Base-by-base conservation (phyloP, 2,888 invertebrate genomes). In the Neoaliturus tenellus region DNA sequence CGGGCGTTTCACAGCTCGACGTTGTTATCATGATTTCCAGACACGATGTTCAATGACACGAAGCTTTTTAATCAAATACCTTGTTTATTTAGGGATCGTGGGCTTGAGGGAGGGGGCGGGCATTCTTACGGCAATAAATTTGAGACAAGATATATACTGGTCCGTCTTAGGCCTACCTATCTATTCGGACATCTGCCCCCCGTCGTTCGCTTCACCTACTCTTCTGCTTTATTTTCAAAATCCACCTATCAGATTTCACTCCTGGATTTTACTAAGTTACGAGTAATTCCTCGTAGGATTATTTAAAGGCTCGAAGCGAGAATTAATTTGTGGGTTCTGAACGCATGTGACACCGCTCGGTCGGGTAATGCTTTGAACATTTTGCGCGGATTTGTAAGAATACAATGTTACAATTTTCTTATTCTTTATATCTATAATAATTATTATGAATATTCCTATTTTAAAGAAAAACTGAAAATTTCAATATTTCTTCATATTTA, bases 151-250 rank as follows among this genome's bases (percentile, higher is more conserved):
- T 84, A 81, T 81, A 81, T 81, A 73, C 73, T 55, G 62, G 78
- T 67, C 58, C 78, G 78, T 78, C 83, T 82, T 78, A 81, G 83
- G 51, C 69, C 83, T 67, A 69, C 69, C 69, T 83, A 82, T 82
- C 82, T 82, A 82, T 82, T 41, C 73, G 73, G 82, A 51, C 73
- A 82, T 82, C 82, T 82, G 67, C 83, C 80, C 83, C 69, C 83
- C 55, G 83, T 44, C 31, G 51, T 20, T 35, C 67, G 17, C 51
- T 48, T 80, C 83, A 51, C 82, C 82, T 71, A 55, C 82, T 82
- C 71, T 71, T 71, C 82, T 67, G 69, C 51, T 82, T 82, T 82
- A 82, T 82, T 82, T 82, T 71, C 69, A 51, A 71, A 71, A 71
- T 71, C 82, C 48, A 51, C 69, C 69, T 82, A 82, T 71, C 82